Evolutionary conservation across 2,888 invertebrate genomes (phyloP), one percentile per base, ranked within the genome.

Genomic region (Drosophila kokeensis): DNA sequence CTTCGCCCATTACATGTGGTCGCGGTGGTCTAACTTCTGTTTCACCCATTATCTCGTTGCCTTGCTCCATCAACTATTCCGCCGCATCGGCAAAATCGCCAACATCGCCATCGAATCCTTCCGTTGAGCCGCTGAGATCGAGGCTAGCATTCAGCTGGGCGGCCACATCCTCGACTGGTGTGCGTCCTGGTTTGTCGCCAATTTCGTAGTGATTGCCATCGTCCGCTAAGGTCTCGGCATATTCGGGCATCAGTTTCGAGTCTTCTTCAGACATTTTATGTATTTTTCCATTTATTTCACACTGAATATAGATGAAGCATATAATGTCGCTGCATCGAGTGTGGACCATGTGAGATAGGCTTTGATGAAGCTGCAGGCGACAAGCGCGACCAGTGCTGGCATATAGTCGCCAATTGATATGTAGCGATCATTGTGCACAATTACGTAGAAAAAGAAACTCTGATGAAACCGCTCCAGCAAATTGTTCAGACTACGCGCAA

Each of bases 101-200:
- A 29, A 29, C 59, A 15, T 64, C 63, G 29, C 40, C 60, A 18
- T 76, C 73, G 0, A 76, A 78, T 5, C 62, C 40, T 10, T 84
- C 78, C 7, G 69, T 74, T 2, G 84, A 82, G 13, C 70, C 76
- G 54, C 76, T 87, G 1, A 82, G 49, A 48, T 84, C 78, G 0
- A 82, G 49, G 13, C 60, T 72, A 10, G 61, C 58, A 54, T 52
- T 81, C 2, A 83, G 38, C 15, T 77, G 74, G 2, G 65, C 69
- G 15, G 70, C 58, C 10, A 61, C 63, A 58, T 80, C 80, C 0
- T 71, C 66, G 1, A 65, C 78, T 50, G 80, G 82, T 29, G 83
- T 73, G 21, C 55, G 73, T 13, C 73, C n/a, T n/a, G n/a, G n/a
- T n/a, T n/a, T 64, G 6, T 7, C 40, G 10, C 13, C 27, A 11